Conservation (phyloP, 2,888 invertebrate genomes). For the Azorinus chamasolen region DNA sequence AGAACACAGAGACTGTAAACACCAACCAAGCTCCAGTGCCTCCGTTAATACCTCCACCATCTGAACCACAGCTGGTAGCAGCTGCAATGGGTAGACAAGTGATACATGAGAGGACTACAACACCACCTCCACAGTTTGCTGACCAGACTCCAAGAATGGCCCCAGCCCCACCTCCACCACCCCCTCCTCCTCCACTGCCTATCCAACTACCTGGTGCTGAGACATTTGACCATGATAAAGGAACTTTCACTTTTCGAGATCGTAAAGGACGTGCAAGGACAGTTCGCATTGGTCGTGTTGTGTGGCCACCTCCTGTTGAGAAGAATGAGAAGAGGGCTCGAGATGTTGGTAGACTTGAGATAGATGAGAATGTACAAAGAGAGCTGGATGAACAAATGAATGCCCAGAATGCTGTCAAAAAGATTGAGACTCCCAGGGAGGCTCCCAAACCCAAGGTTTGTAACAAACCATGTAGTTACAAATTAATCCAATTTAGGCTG, state of each 20-base stretch:
- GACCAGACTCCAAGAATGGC: constrained; percentile 67
- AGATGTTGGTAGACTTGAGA: constrained; percentile 82
- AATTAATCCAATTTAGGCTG: too few species aligned
- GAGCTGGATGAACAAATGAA: constrained; percentile 72
- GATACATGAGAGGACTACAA: constrained; percentile 63
- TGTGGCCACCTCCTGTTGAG: constrained; percentile 95
- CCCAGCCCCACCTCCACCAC: constrained; percentile 68
- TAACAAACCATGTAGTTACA: too few species aligned
- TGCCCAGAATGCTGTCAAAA: constrained; percentile 67
- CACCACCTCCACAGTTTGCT: constrained; percentile 64
- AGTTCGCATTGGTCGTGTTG: constrained; percentile 91
- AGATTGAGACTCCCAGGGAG: constrained; percentile 38
- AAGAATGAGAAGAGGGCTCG: constrained; percentile 88
- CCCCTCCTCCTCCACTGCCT: constrained; percentile 91
- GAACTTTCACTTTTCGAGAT: constrained; percentile 88
- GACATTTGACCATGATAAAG: constrained; percentile 71
- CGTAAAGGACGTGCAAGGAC: constrained; percentile 96
- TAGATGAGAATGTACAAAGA: constrained; percentile 80
- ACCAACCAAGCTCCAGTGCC: constrained; percentile 28
- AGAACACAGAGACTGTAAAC: constrained; percentile 67
- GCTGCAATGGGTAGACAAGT: constrained; percentile 35
- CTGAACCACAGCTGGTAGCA: constrained; percentile 67
- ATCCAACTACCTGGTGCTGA: constrained; percentile 38
- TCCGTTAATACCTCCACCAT: constrained; percentile 77
- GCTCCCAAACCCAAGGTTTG: constrained; percentile 35